Evolutionary conservation across 1,140 invertebrate genomes (phyloP).

Genomic region (Melitaea cinxia): DNA sequence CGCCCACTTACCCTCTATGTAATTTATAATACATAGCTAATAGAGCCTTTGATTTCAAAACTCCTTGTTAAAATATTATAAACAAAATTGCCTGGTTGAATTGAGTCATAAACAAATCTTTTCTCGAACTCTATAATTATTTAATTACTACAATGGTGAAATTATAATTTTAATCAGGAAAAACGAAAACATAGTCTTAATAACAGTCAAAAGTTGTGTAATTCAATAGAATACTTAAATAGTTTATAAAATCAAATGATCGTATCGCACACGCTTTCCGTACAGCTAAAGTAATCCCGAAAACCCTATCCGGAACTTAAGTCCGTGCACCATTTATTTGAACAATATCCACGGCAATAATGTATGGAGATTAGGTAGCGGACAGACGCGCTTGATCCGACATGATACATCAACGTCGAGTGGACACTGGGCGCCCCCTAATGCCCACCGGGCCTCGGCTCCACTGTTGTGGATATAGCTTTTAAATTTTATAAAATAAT

Average conservation of each 20-base stretch:
- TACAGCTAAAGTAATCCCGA: not conserved
- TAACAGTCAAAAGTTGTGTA: too few relatives aligned
- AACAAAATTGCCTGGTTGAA: too few relatives aligned
- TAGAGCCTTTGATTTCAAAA: not conserved
- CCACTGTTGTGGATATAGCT: slow-evolving; percentile 32
- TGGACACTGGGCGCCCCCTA: slow-evolving; percentile 72
- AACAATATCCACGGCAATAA: slow-evolving; percentile 76
- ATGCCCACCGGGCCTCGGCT: slow-evolving; percentile 40
- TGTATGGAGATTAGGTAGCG: slow-evolving; percentile 79
- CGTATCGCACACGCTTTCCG: too few relatives aligned
- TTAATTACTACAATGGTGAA: too few relatives aligned
- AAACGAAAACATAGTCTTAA: too few relatives aligned
- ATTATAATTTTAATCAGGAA: too few relatives aligned
- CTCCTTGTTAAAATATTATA: too few relatives aligned
- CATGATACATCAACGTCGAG: slow-evolving; percentile 79
- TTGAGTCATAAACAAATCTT: too few relatives aligned
- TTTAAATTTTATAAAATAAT: not conserved
- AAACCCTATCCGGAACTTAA: slow-evolving; percentile 57
- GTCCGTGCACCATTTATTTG: slow-evolving; percentile 78
- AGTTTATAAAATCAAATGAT: too few relatives aligned
- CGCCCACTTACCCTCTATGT: slow-evolving; percentile 11
- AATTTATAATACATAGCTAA: not conserved
- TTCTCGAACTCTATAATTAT: too few relatives aligned
- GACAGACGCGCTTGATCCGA: slow-evolving; percentile 77
- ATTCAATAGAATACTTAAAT: too few relatives aligned